Base-by-base conservation (phyloP, 2,888 invertebrate genomes). In the Rambutsinella grinnellia region DNA sequence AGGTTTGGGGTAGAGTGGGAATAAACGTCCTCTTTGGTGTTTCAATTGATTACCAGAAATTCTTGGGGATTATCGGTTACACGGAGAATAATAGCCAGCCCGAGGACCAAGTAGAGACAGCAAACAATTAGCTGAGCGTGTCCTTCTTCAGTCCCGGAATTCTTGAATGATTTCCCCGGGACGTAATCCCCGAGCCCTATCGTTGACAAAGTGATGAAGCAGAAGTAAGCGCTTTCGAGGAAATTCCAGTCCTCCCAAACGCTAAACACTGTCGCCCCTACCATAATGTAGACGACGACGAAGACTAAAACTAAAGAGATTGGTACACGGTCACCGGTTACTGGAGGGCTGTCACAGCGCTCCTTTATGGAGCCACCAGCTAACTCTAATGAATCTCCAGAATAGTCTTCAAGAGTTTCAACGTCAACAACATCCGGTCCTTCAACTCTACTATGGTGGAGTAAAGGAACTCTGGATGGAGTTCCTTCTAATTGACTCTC, bases 191-290 rank as follows among this genome's bases (percentile, higher is more conserved):
- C 93, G 81, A 94, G 92, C 46, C 94, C 94, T 76, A 94, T 94
- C 2, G 94, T 94, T 0, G 93, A 92, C 81, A 94, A 88, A 2
- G 94, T 93, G 81, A 94, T 92, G 87, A 94, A 94, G 86, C 94
- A 94, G 87, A 94, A 94, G 87, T 94, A 94, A 2, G 92, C 92
- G 6, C 93, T 93, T 85, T 94, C 94, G 54, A 94, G 89, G 85
- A 93, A 91, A 76, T 91, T 91, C 93, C 93, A 93, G 84, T 92
- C 91, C 85, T 93, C 93, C 90, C 93, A 92, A n/a, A 92, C 89
- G 19, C 93, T 92, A 87, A 94, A 93, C 76, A 92, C 90, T 27
- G 90, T 90, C 0, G 94, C 94, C 1, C 94, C 94, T 10, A 92
- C 87, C 84, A 92, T 91, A 79, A 94, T 90, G 87, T 94, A 94